These are phyloP conservation scores for Trachelipus rathkii DNA, from an alignment of 1,140 invertebrate genomes.

Conservation along the genomic window DNA sequence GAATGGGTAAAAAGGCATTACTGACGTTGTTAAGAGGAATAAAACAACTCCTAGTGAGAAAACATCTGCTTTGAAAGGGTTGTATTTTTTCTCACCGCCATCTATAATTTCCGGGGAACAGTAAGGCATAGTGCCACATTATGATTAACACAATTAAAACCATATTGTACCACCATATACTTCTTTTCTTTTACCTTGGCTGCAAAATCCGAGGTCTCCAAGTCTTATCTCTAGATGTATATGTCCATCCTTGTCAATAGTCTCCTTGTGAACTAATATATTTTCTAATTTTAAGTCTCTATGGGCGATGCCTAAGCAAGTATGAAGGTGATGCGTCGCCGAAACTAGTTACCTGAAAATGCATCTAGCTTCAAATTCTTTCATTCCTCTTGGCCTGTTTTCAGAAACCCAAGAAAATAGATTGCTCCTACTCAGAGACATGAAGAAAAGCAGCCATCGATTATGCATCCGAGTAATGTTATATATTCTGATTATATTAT, in stretches of 20 bases:
- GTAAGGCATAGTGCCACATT: not conserved
- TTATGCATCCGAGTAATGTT: not conserved
- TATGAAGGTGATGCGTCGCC: not conserved
- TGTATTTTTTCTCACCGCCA: not conserved
- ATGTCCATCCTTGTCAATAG: not conserved
- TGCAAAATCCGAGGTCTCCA: not conserved
- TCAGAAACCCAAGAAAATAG: not conserved
- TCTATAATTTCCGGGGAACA: not conserved
- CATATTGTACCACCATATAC: not conserved
- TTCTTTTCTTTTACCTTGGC: not conserved
- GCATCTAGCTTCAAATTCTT: not conserved
- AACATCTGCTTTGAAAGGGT: constrained; percentile 4
- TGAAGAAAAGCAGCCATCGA: not conserved
- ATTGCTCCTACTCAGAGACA: not conserved
- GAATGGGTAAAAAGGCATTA: not conserved
- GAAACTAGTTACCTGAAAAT: not conserved
- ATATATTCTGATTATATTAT: not conserved
- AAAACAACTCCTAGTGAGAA: not conserved
- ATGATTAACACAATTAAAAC: not conserved
- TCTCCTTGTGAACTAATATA: not conserved
- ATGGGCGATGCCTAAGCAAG: not conserved
- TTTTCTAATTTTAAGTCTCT: constrained; percentile 1
- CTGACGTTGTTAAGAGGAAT: not conserved
- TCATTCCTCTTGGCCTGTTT: not conserved
- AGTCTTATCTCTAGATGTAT: not conserved